Evolutionary conservation across 2,797 vertebrate species (phyloP), one percentile per base, ranked within the genome.

Genomic region (Acanthurus leucopareius): DNA sequence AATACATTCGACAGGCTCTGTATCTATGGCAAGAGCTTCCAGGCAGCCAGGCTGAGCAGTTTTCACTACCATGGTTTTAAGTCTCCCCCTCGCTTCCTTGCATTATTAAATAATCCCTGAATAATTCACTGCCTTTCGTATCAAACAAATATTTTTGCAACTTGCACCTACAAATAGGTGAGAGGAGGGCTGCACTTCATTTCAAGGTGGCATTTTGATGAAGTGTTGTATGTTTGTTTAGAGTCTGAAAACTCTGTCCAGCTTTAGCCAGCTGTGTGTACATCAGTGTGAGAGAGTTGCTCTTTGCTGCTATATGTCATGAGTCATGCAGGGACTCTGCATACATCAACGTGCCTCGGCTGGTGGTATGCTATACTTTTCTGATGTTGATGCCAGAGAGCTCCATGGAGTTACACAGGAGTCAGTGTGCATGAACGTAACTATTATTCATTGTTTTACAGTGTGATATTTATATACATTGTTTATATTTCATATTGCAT

Each of bases 61-160:
- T 90, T 90, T 93, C 77, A 88, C 89, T 88, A 87, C 89, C 88
- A 73, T 87, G 91, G 87, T 93, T 96, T 89, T 93, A 86, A 93
- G 85, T 93, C 91, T 93, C 92, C 94, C 89, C 85, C 90, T 89
- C 89, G 80, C 93, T 95, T 95, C 94, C 90, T 87, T 97, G 93
- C 95, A 97, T 97, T 97, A 97, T 97, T 96, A 95, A 97, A 95
- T 96, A 93, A 95, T 89, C 77, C 79, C 93, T 97, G 92, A 95
- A 97, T 97, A 95, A 97, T 97, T 96, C 89, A 96, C 82, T 74
- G 77, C 83, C 85, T 87, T 96, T 95, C 89, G 77, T 94, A 95
- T 95, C 88, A 96, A 95, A 96, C 91, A 95, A 95, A 95, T 95
- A 95, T 93, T 92, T 96, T 94, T 92, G 89, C 86, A 93, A 96